phyloP scores from a whole-genome alignment of 2,797 vertebrate genomes.

The Eutrigla gurnardus region DNA sequence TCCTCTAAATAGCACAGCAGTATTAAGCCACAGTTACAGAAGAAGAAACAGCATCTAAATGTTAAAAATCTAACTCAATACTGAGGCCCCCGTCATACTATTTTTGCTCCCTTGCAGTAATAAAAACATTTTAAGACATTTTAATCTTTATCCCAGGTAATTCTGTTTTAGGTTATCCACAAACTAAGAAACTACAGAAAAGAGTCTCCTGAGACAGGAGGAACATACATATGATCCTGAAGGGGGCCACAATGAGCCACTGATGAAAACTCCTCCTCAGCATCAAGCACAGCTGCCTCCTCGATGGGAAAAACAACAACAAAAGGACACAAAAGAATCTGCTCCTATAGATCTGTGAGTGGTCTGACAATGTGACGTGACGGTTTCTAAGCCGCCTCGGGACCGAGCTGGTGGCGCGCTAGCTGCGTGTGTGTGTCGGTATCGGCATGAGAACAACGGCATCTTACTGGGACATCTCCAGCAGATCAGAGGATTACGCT shows the following conservation, averaged over 20 bases:
- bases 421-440: no score
- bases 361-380: constrained; percentile 26
- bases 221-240: constrained; percentile 69
- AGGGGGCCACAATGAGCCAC: constrained; percentile 78
- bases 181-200: constrained; percentile 13
- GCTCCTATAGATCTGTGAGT: constrained; percentile 8
- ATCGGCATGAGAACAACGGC: constrained; percentile 64
- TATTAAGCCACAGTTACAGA: constrained; percentile 30
- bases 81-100: background rate
- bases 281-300: constrained; percentile 50
- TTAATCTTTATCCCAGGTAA: background rate
- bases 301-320: constrained; percentile 22
- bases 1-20: constrained; percentile 59
- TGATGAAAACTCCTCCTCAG: constrained; percentile 61
- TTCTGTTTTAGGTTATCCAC: background rate
- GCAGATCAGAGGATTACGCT: constrained; percentile 79
- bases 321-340: background rate
- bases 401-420: constrained; percentile 45
- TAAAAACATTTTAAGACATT: constrained; percentile 20
- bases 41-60: constrained; percentile 30
- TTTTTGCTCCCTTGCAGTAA: background rate
- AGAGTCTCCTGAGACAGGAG: constrained; percentile 47
- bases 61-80: background rate
- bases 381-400: constrained; percentile 7
- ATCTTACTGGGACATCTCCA: constrained; percentile 73